A percentile compares a stretch with the other conserved stretches of the same genome.
Conservation (phyloP, 2,888 invertebrate species). For the Gryllus longicercus region DNA sequence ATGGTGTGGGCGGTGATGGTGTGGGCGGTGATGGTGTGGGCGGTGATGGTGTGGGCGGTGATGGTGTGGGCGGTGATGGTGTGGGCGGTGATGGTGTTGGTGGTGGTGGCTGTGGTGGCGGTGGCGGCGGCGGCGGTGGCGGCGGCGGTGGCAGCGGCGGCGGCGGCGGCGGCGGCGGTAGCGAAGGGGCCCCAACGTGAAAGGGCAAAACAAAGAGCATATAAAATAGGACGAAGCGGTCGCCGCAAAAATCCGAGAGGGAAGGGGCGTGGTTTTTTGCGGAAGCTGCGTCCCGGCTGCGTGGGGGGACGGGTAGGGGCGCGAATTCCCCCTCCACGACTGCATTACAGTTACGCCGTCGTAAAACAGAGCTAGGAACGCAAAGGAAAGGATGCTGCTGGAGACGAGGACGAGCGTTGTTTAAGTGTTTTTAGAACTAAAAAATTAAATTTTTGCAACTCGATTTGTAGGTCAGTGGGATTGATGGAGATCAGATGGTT, state of each 20-base stretch:
- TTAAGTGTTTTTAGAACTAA: too few relatives aligned
- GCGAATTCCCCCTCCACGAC: not conserved
- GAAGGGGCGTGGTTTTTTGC: not conserved
- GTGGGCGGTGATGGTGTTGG: too few relatives aligned
- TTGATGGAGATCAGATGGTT: too few relatives aligned
- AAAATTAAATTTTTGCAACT: too few relatives aligned
- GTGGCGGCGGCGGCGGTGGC: too few relatives aligned
- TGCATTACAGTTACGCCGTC: not conserved
- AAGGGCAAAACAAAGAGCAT: too few relatives aligned
- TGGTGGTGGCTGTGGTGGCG: not conserved
- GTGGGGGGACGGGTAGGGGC: not conserved
- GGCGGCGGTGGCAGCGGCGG: too few relatives aligned
- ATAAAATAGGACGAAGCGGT: not conserved
- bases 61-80: not conserved
- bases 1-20: not conserved
- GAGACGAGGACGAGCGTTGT: too few relatives aligned
- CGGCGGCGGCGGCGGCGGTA: not conserved
- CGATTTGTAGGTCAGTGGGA: too few relatives aligned
- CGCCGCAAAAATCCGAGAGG: not conserved
- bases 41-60: not conserved
- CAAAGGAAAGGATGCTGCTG: too few relatives aligned
- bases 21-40: not conserved
- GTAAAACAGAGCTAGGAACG: too few relatives aligned
- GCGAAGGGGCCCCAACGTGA: not conserved
- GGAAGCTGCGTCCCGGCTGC: not conserved